phyloP scores from a whole-genome alignment of 1,140 invertebrate species.

The Schlechtendalia chinensis region DNA sequence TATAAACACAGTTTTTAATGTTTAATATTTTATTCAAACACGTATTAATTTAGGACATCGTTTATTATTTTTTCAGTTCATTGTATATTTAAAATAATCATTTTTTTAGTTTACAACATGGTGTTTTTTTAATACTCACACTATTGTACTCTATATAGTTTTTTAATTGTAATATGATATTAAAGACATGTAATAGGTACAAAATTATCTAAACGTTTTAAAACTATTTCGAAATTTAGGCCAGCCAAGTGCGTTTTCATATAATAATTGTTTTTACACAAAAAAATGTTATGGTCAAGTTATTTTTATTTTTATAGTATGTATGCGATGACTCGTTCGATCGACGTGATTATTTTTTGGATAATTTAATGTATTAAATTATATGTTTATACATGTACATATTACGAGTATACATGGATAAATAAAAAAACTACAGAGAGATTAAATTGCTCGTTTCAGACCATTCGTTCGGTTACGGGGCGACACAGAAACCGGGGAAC shows the following conservation, averaged over 20 bases:
- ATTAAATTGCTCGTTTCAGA: conserved; percentile 25
- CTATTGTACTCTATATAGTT: no score
- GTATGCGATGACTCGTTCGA: no score
- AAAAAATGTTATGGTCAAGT: not conserved
- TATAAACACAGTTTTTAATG: not conserved
- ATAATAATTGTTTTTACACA: not conserved
- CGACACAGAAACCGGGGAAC: conserved; percentile 14
- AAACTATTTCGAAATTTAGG: conserved; percentile 3
- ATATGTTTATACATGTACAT: not conserved
- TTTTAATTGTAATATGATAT: no score
- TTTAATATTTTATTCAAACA: not conserved
- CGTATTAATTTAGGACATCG: not conserved
- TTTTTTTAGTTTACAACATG: not conserved
- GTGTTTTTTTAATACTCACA: no score
- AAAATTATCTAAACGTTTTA: not conserved
- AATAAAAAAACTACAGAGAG: not conserved
- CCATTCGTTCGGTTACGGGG: not conserved
- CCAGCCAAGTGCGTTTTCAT: not conserved
- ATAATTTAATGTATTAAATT: no score
- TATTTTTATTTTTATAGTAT: no score
- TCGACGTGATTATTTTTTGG: not conserved
- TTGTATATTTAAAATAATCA: not conserved
- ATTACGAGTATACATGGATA: no score
- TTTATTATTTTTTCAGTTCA: not conserved
- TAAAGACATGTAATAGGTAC: not conserved